Evolutionary conservation across 2,888 invertebrate genomes (phyloP), one percentile per base, ranked within the genome.

Genomic region (Erebia palarica): DNA sequence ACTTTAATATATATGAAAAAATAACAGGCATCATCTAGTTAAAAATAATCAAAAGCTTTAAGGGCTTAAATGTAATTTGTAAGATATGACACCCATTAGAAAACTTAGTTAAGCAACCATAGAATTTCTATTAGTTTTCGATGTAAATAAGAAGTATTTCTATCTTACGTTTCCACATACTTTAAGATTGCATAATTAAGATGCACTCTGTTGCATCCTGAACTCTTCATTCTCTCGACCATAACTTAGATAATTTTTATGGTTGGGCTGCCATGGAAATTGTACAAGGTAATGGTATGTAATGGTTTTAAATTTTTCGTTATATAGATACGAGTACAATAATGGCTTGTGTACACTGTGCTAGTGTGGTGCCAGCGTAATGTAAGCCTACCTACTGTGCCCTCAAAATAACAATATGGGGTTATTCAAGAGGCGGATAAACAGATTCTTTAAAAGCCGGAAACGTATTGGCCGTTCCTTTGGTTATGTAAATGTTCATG

Each of bases 241-340:
- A 65, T 76, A 74, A 73, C 70, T 72, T 70, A 73, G 73, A 65
- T 73, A 73, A 73, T 71, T 69, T 71, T 69, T 71, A 68, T 68
- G 68, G 68, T 68, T 70, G 70, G 70, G 65, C 68, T 57, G 70
- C 75, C 71, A 71, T 74, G 60, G 72, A 68, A 72, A 74, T 75
- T 71, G 13, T 47, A 75, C 68, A 42, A 49, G 70, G 47, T 72
- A 65, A 70, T 59, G 55, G 42, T 11, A 44, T 47, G 16, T 59
- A 59, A 59, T 65, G 57, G 55, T 73, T 64, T n/a, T 21, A 60
- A 18, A 70, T 68, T 68, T 68, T 66, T 42, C 73, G 61, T 67
- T 67, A 69, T 61, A 13, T 47, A 27, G 21, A 18, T 63, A 63
- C 36, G 5, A 36, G 36, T 36, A 36, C 44, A 61, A 44, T 44